Evolutionary conservation across 35 echinoderm and acorn worm genomes (phyloP), one percentile per base, ranked within the genome.

Genomic region (Eucidaris tribuloides): DNA sequence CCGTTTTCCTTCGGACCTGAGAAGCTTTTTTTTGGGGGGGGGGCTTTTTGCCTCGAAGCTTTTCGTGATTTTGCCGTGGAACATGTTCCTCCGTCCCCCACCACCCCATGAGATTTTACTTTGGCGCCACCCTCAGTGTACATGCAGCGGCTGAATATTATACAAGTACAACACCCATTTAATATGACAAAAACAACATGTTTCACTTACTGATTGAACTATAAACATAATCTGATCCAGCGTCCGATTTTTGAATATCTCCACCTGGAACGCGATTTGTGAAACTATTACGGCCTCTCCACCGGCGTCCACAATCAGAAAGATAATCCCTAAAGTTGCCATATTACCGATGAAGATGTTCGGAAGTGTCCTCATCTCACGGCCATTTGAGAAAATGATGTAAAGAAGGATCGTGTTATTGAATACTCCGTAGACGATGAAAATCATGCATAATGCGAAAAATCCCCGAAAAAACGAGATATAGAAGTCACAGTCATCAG

Each of bases 291-390:
- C 1, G 3, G 44, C 3, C 2, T 74, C 44, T 14, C 33, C 68
- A n/a, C 68, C 68, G 34, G 28, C 37, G 36, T 42, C 68, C 18
- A 74, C 25, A 40, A 74, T 5, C 11, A 74, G 41, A 22, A 43
- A 74, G 19, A 74, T 33, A 22, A 74, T 22, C 38, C 68, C 68
- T 1, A 74, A 40, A 44, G 25, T 20, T 7, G 68, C 68, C 68
- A 74, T 74, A 40, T 43, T 74, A 44, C 15, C 68, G 15, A 74
- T 44, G 68, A 74, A 74, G 37, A 74, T 74, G 68, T 74, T 74
- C 11, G 68, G 68, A 13, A 74, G 1, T 19, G 68, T 74, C 68
- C 41, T 74, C 68, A 44, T 74, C 68, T 74, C 14, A 25, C 41
- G 68, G 20, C 37, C 68, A 20, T 74, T 74, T 9, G 68, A 35